Percentiles rank a stretch among this genome's conserved stretches.
Evolutionary conservation across 1,140 invertebrate species (phyloP).

Genomic region (Bradynema listronoti): DNA sequence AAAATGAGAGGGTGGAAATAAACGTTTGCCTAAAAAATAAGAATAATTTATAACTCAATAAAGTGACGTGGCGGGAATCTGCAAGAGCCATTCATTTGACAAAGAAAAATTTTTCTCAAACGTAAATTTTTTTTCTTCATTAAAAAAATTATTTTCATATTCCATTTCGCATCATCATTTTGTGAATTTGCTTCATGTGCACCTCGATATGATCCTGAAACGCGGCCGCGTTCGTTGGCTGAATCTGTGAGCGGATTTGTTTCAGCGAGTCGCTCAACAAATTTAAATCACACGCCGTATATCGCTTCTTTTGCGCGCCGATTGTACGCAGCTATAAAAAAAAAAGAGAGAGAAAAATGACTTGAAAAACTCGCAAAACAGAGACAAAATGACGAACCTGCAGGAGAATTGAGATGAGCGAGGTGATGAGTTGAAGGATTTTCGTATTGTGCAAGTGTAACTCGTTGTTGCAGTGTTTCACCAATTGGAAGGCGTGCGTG

Average conservation of each 20-base stretch:
- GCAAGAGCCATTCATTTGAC: too few relatives aligned
- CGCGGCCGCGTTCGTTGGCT: slow-evolving; percentile 21
- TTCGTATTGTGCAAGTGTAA: slow-evolving; percentile 34
- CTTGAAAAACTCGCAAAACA: not conserved
- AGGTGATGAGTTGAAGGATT: slow-evolving; percentile 34
- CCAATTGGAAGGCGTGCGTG: slow-evolving; percentile 41
- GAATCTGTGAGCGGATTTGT: slow-evolving; percentile 31
- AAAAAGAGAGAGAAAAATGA: not conserved
- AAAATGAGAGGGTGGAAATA: too few relatives aligned
- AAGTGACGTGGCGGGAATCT: too few relatives aligned
- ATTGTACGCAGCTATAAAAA: slow-evolving; percentile 35
- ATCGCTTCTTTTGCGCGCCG: slow-evolving; percentile 34
- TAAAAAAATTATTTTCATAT: not conserved
- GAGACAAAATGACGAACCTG: slow-evolving; percentile 19
- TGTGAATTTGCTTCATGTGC: slow-evolving; percentile 41
- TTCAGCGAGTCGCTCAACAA: slow-evolving; percentile 41
- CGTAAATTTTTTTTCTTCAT: not conserved
- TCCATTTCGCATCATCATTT: slow-evolving; percentile 17
- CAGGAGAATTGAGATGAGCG: slow-evolving; percentile 27
- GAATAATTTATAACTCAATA: too few relatives aligned
- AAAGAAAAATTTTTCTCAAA: too few relatives aligned
- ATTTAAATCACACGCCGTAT: slow-evolving; percentile 31
- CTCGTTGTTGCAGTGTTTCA: slow-evolving; percentile 39
- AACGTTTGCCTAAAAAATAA: too few relatives aligned
- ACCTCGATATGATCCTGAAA: slow-evolving; percentile 44